A percentile compares a stretch with the other conserved stretches of the same genome.
Conservation (phyloP, 2,113 vertebrate species). For the Phocoena phocoena region DNA sequence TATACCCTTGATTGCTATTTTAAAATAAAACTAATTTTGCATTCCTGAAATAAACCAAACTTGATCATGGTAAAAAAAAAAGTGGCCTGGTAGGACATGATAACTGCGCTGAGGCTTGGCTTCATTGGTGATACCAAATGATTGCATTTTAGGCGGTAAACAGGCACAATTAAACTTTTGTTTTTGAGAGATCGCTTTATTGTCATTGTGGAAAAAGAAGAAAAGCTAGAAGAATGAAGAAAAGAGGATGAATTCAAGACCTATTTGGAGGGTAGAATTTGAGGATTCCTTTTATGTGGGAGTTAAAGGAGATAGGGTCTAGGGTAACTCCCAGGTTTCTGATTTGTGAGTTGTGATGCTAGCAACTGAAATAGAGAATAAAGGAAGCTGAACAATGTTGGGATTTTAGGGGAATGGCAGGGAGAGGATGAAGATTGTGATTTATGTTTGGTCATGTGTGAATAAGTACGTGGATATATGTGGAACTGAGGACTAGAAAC, state of each 20-base stretch:
- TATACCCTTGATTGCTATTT: too few relatives aligned
- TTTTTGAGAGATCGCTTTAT: neutral
- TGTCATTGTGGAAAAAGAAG: neutral
- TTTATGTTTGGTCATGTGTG: neutral
- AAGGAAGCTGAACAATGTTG: neutral
- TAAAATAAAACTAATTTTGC: too few relatives aligned
- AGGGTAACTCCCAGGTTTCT: neutral
- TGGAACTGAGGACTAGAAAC: neutral
- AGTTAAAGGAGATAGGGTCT: neutral
- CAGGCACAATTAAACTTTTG: neutral
- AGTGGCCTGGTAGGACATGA: neutral
- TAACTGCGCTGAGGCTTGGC: neutral
- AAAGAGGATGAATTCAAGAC: neutral
- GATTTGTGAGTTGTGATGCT: neutral
- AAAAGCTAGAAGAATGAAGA: neutral
- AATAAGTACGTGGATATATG: neutral
- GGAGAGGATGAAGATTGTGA: neutral
- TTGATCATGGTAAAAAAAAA: neutral
- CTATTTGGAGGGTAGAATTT: neutral
- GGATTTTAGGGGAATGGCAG: neutral
- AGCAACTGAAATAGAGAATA: neutral
- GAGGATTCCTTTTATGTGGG: neutral
- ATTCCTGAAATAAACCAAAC: neutral
- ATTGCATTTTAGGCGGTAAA: neutral
- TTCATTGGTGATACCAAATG: neutral